phyloP scores from a whole-genome alignment of 1,140 invertebrate genomes.

The Drosophila athabasca region DNA sequence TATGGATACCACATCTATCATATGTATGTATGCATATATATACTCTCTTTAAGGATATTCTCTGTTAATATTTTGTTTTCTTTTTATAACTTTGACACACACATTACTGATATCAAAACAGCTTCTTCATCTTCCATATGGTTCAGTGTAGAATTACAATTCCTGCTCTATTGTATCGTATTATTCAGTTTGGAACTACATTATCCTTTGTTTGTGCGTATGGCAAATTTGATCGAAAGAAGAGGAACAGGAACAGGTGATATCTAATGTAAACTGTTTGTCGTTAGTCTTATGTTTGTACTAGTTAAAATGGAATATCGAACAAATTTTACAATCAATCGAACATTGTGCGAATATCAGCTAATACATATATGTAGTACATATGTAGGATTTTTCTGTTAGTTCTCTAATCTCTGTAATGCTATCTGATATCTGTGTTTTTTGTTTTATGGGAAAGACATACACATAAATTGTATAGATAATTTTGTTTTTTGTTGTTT shows the following conservation, averaged over 20 bases:
- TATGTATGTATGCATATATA: conserved; percentile 22
- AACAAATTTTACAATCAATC: conserved; percentile 32
- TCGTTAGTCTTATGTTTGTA: conserved; percentile 70
- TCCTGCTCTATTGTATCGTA: neutral
- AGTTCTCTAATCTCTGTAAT: conserved; percentile 14
- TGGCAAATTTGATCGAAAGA: conserved; percentile 21
- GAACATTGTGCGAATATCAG: conserved; percentile 27
- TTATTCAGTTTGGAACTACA: no score
- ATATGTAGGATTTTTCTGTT: conserved; percentile 10
- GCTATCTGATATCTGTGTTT: conserved; percentile 34
- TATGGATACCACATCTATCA: conserved; percentile 33
- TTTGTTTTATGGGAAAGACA: conserved; percentile 30
- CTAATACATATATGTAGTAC: conserved; percentile 20
- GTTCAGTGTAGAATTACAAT: conserved; percentile 39
- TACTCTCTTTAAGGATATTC: conserved; percentile 34
- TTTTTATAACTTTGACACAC: conserved; percentile 61
- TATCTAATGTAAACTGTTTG: conserved; percentile 28
- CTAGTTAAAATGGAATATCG: conserved; percentile 77
- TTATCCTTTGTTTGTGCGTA: conserved; percentile 15
- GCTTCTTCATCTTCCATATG: conserved; percentile 33
- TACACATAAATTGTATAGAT: conserved; percentile 30
- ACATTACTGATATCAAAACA: conserved; percentile 50
- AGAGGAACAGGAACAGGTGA: conserved; percentile 22
- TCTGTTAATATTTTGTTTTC: neutral
- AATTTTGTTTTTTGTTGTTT: conserved; percentile 25